Percentiles rank a stretch among this genome's conserved stretches.
Evolutionary conservation across 2,888 invertebrate species (phyloP).

Genomic region (Lasioglossum pauxillum): DNA sequence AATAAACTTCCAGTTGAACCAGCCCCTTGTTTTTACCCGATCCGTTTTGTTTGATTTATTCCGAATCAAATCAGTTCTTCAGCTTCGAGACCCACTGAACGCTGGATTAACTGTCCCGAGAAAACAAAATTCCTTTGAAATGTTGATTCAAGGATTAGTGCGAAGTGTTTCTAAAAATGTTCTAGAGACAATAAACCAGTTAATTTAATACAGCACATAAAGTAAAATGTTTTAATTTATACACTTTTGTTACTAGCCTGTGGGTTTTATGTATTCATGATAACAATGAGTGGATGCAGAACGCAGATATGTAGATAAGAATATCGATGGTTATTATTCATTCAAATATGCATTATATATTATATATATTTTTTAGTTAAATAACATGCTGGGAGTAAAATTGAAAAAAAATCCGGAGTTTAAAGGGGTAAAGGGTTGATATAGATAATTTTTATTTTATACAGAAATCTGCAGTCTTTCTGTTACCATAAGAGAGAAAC

Average conservation of each 20-base stretch:
- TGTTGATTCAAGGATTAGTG: not conserved
- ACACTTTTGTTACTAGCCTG: not conserved
- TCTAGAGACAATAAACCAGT: not conserved
- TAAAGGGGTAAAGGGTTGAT: not conserved
- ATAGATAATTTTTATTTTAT: not conserved
- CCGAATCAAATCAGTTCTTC: not conserved
- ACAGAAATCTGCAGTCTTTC: not conserved
- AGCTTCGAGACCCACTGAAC: too few relatives aligned
- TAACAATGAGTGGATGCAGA: not conserved
- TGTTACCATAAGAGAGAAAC: constrained; percentile 6
- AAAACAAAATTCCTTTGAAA: not conserved
- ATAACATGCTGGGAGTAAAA: not conserved
- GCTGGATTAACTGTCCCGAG: not conserved
- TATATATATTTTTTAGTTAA: not conserved
- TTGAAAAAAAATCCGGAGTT: not conserved
- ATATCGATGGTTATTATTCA: not conserved
- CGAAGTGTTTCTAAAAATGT: not conserved
- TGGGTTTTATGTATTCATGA: not conserved
- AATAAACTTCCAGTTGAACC: not conserved
- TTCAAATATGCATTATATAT: not conserved
- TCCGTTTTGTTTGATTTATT: not conserved
- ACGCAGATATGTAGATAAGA: not conserved
- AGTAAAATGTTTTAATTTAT: not conserved
- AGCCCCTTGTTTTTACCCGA: not conserved
- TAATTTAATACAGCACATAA: not conserved